phyloP scores from a whole-genome alignment of 2,113 vertebrate species.

The Brachyhypopomus gauderio region DNA sequence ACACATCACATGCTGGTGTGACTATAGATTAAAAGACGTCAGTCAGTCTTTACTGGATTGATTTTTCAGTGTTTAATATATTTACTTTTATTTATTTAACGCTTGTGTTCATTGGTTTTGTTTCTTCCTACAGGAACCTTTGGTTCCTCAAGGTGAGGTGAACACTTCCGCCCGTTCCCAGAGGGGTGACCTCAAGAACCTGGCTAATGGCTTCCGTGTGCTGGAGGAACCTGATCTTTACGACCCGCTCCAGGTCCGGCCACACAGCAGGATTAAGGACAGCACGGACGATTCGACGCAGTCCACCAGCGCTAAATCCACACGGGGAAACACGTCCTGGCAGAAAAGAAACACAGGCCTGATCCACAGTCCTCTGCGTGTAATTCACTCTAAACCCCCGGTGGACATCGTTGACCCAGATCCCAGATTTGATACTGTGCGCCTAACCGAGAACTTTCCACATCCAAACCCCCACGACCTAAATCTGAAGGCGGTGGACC shows the following conservation, averaged over 20 bases:
- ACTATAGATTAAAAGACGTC: too few species aligned
- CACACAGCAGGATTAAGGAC: conserved; percentile 28
- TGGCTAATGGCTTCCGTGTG: conserved; percentile 22
- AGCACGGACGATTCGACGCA: conserved; percentile 53
- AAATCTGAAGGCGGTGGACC: conserved; percentile 51
- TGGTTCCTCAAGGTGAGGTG: neutral
- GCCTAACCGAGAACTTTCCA: neutral
- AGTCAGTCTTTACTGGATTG: too few species aligned
- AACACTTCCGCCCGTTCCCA: conserved; percentile 15
- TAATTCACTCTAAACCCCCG: conserved; percentile 23
- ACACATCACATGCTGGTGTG: too few species aligned
- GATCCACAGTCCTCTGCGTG: rapidly evolving
- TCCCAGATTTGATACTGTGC: neutral
- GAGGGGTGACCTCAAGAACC: neutral
- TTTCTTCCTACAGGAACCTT: conserved; percentile 41
- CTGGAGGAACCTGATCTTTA: conserved; percentile 44
- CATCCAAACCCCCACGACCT: conserved; percentile 28
- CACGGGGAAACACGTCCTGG: conserved; percentile 58
- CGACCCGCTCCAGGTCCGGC: neutral
- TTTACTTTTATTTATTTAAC: too few species aligned
- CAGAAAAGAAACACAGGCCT: conserved; percentile 48
- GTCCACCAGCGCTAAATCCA: neutral
- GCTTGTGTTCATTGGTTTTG: neutral
- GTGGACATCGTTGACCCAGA: conserved; percentile 47
- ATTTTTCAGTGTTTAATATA: too few species aligned